Evolutionary conservation across 2,113 vertebrate species (phyloP).

Genomic region (Sarotherodon lohbergeri): DNA sequence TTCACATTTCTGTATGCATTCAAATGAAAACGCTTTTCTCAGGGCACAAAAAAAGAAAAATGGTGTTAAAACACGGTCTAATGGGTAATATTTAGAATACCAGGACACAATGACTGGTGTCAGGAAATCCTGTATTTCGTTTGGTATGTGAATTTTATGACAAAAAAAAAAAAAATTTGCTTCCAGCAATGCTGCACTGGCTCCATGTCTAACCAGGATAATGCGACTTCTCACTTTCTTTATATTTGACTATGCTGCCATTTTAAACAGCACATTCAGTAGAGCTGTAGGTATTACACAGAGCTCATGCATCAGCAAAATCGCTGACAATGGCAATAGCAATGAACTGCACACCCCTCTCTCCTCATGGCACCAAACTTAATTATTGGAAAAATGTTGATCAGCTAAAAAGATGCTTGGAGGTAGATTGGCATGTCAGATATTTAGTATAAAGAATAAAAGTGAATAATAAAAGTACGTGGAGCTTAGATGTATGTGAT

Average conservation of each 20-base stretch:
- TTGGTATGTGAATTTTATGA: background rate
- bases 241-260: background rate
- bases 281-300: background rate
- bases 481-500: background rate
- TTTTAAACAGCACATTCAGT: background rate
- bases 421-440: background rate
- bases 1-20: background rate
- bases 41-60: background rate
- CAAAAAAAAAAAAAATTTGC: background rate
- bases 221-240: background rate
- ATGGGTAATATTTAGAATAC: background rate
- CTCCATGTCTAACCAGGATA: background rate
- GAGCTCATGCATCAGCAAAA: slow-evolving; percentile 20
- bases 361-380: slow-evolving; percentile 7
- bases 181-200: background rate
- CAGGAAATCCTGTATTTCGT: background rate
- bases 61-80: background rate
- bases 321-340: background rate
- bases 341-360: slow-evolving; percentile 5
- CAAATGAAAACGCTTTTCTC: background rate
- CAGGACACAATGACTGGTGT: background rate
- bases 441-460: background rate
- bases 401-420: slow-evolving; percentile 11
- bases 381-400: slow-evolving; percentile 24
- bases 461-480: background rate